Base-by-base conservation (phyloP, 2,797 vertebrate species). In the Antennarius maculatus region DNA sequence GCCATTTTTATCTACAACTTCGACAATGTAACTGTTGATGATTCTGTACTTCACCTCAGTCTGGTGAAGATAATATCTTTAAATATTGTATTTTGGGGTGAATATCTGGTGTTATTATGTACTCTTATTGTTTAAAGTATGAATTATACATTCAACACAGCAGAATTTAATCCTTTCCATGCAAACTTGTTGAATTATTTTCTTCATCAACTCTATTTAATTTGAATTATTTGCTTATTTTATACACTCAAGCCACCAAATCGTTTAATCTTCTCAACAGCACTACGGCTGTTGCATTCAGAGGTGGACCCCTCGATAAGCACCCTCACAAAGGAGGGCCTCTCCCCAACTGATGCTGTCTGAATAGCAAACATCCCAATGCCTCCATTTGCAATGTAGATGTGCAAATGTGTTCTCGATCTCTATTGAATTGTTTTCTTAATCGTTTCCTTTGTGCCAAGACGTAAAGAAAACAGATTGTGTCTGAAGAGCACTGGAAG, bases 371-470 rank as follows among this genome's bases (percentile, higher is more conserved):
- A 79, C 80, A 88, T 85, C 87, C 80, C 66, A 29, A 52, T 27
- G 71, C 52, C 81, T 73, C 72, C 76, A 93, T 93, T 92, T 92
- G 91, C 92, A 92, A 88, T 93, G 91, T 92, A 92, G 90, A 92
- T 92, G 82, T 69, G 70, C 47, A 31, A 63, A 63, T 77, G 79
- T 86, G 80, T 79, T 84, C 87, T 79, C 83, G 65, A 80, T 86
- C 82, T 70, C 77, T 93, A 93, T 93, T 88, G 92, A 93, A 93
- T 93, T 92, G 92, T 94, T 93, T 93, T 91, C 89, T 90, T 92
- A 92, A 92, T 92, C 85, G 88, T 92, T 91, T 92, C 86, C 87
- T 92, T 92, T 91, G 88, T 90, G 88, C 86, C 88, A 91, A 91
- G 89, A 84, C 82, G 83, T 91, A 91, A 92, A 92, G 87, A 91